A percentile compares a stretch with the other conserved stretches of the same genome.
phyloP scores from a whole-genome alignment of 2,797 vertebrate genomes.

The Propithecus perrieri region DNA sequence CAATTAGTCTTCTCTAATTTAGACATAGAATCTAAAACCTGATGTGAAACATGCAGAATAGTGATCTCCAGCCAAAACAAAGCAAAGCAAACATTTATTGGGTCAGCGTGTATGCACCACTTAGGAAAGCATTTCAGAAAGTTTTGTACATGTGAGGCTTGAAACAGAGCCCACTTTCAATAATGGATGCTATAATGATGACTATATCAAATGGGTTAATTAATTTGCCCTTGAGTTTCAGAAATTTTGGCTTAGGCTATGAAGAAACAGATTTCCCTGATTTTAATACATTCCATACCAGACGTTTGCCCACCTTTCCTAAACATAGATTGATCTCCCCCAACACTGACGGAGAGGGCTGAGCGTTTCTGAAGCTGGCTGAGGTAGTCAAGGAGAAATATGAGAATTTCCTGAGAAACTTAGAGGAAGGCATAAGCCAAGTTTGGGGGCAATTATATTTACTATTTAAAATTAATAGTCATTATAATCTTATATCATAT shows the following conservation, averaged over 20 bases:
- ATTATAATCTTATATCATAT: slow-evolving; percentile 45
- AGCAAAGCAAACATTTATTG: not conserved
- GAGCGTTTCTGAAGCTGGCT: slow-evolving; percentile 37
- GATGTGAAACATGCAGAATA: not conserved
- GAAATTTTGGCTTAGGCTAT: slow-evolving; percentile 39
- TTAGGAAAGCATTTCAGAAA: slow-evolving; percentile 18
- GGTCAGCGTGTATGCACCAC: not conserved
- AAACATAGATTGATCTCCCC: slow-evolving; percentile 43
- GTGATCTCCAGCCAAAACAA: not conserved
- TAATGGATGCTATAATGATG: not conserved
- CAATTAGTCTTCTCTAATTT: not conserved
- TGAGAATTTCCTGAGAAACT: slow-evolving; percentile 65
- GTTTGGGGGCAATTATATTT: slow-evolving; percentile 57
- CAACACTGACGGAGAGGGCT: not conserved
- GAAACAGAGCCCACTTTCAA: slow-evolving; percentile 41
- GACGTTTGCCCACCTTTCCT: slow-evolving; percentile 39
- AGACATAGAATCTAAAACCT: not conserved
- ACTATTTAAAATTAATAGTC: slow-evolving; percentile 67
- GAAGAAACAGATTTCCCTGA: not conserved
- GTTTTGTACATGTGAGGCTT: not conserved
- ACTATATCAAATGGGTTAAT: slow-evolving; percentile 22
- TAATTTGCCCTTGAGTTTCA: slow-evolving; percentile 34
- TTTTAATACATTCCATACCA: slow-evolving; percentile 62
- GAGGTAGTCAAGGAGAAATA: slow-evolving; percentile 35
- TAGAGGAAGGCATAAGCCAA: slow-evolving; percentile 43